Evolutionary conservation across 2,797 vertebrate genomes (phyloP).

Genomic region (Neosalanx taihuensis): DNA sequence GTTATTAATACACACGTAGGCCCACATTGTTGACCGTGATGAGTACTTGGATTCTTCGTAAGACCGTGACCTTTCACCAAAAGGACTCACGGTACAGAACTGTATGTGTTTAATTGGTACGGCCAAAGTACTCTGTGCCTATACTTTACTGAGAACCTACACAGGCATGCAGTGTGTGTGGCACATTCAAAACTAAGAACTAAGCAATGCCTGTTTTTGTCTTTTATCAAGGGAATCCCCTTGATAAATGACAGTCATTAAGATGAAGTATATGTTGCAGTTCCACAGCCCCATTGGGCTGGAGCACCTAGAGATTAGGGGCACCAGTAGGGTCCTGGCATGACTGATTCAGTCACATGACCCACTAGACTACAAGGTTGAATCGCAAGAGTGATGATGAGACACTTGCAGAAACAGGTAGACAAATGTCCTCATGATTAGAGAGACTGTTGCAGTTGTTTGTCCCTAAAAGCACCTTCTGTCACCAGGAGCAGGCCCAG

Average conservation of each 20-base stretch:
- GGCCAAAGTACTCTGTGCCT: background rate
- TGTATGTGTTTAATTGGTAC: background rate
- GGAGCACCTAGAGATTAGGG: slow-evolving; percentile 33
- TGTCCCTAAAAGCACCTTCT: too few relatives aligned
- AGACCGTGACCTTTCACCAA: background rate
- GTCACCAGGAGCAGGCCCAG: too few relatives aligned
- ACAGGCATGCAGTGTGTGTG: background rate
- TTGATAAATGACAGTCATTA: slow-evolving; percentile 28
- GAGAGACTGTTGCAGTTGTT: slow-evolving; percentile 1
- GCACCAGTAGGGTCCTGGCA: slow-evolving; percentile 34
- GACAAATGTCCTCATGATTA: background rate
- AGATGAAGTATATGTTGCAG: background rate
- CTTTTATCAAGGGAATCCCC: background rate
- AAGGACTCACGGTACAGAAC: background rate
- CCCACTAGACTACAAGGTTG: background rate
- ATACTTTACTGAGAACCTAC: background rate
- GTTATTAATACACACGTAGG: slow-evolving; percentile 5
- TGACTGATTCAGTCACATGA: slow-evolving; percentile 28
- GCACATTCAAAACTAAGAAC: background rate
- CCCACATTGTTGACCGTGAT: background rate
- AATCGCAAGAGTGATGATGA: background rate
- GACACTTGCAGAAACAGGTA: background rate
- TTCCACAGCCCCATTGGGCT: background rate
- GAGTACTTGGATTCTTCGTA: background rate
- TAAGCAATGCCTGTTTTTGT: background rate